Base-by-base conservation (phyloP, 2,113 vertebrate genomes). In the Taurulus bubalis region DNA sequence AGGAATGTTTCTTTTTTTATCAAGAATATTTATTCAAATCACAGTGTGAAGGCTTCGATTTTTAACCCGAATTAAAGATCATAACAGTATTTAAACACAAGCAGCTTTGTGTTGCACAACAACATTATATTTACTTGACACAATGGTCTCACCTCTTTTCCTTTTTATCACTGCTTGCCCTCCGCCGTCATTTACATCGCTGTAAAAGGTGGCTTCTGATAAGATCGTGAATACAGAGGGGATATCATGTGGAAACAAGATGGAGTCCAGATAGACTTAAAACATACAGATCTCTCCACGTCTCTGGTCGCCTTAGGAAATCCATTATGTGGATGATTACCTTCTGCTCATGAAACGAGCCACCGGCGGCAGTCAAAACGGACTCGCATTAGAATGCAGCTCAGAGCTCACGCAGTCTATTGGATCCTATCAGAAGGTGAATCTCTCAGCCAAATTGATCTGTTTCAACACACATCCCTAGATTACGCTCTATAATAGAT, bases 271-370 rank as follows among this genome's bases (percentile, higher is more conserved):
- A 70, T 60, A 73, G 73, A 87, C 64, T 70, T 80, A 38, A 79
- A 80, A 80, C 59, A 78, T n/a, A 47, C 69, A 62, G 34, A 75
- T 85, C 66, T 65, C 69, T 69, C 64, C 7, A 72, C 76, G 63
- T 72, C 56, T 79, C 34, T 73, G 64, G 67, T 75, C 68, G 80
- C 85, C 71, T 71, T 34, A 73, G 83, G 80, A 85, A 75, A 86
- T 88, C 87, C 75, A 89, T 90, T 90, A 89, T 83, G 81, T 89
- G 91, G 87, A 83, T 91, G 89, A 91, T 91, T 91, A 89, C 81
- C 86, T 87, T 59, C 79, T 26, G 65, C 73, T 82, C 68, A 11
- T 72, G 76, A 80, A 68, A 20, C 71, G 20, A 71, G 72, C 38
- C 6, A 70, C 65, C 45, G 2, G 20, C 51, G 9, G 64, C 67